A percentile compares a stretch with the other conserved stretches of the same genome.
Evolutionary conservation across 1,140 invertebrate genomes (phyloP).

Genomic region (Phymorhynchus buccinoides): DNA sequence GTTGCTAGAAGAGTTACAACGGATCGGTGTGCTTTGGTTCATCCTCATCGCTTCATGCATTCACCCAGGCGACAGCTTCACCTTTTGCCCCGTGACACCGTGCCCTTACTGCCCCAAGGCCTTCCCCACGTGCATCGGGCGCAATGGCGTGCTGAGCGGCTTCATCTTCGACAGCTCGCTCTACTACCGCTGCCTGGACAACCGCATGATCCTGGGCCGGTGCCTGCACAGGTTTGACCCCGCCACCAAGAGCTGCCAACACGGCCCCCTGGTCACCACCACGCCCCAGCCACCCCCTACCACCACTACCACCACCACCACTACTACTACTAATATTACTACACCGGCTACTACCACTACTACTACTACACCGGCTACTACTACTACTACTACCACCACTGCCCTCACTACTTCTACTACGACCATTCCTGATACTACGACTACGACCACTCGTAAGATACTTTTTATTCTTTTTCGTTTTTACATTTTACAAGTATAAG

Average conservation of each 20-base stretch:
- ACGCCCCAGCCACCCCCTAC: not conserved
- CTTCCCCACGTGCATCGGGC: slow-evolving; percentile 42
- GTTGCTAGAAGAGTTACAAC: no score
- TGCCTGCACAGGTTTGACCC: slow-evolving; percentile 37
- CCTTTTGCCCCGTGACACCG: slow-evolving; percentile 39
- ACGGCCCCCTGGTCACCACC: not conserved
- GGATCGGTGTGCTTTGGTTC: no score
- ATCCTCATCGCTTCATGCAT: no score
- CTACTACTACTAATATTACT: not conserved
- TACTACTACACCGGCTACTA: not conserved
- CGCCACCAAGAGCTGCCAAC: slow-evolving; percentile 2
- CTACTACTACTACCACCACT: not conserved
- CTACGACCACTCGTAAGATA: not conserved
- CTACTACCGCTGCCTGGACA: slow-evolving; percentile 40
- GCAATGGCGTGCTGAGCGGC: slow-evolving; percentile 39
- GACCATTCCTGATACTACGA: no score
- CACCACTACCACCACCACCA: not conserved
- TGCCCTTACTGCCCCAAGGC: slow-evolving; percentile 43
- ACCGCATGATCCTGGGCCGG: slow-evolving; percentile 39
- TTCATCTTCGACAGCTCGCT: slow-evolving; percentile 38
- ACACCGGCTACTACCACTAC: not conserved
- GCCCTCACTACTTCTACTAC: no score
- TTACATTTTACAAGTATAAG: no score
- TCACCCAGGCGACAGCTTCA: slow-evolving; percentile 42
- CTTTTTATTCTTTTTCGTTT: not conserved